Conservation (phyloP, 1,140 invertebrate genomes). For the Rhizoglyphus robini region DNA sequence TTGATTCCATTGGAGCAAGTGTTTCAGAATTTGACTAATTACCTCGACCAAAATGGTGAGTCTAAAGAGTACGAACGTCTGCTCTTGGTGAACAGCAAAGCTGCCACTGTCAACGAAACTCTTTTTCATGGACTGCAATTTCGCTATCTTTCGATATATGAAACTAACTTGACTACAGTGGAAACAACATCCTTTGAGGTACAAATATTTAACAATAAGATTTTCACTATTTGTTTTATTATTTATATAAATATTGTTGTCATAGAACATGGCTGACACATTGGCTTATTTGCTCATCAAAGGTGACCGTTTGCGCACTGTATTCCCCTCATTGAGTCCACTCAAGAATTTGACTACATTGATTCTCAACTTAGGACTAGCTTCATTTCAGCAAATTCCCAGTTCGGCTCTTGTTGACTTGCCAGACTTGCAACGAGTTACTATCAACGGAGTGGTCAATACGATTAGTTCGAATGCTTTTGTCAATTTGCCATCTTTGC, state of each 20-base stretch:
- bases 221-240: background rate
- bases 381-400: background rate
- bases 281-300: background rate
- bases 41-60: background rate
- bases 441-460: background rate
- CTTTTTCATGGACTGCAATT: background rate
- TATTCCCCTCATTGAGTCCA: background rate
- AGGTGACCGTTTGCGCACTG: background rate
- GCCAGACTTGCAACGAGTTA: background rate
- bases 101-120: background rate
- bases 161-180: background rate
- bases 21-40: background rate
- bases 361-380: background rate
- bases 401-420: background rate
- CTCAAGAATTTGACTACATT: background rate
- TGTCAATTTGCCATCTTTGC: background rate
- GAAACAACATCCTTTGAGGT: background rate
- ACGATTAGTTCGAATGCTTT: background rate
- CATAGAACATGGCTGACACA: conserved; percentile 1
- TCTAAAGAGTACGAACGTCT: background rate
- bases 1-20: background rate
- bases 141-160: background rate
- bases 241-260: background rate
- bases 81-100: background rate
- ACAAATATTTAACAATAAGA: background rate